These are phyloP conservation scores for Alcis repandata DNA, from an alignment of 2,888 invertebrate species.

Conservation along the genomic window DNA sequence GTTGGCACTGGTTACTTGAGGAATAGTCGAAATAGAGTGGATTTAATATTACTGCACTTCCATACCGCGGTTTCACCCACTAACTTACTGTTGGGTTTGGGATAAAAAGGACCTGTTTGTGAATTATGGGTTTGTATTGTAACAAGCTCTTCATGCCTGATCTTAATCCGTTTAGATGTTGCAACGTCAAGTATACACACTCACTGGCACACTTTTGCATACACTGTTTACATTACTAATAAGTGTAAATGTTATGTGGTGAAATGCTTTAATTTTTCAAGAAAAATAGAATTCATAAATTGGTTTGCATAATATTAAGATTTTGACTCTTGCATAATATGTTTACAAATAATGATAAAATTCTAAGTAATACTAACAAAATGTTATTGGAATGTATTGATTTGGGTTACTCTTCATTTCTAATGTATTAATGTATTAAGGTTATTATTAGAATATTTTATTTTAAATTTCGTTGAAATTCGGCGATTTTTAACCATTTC, in stretches of 20 bases:
- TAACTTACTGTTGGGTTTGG: too few relatives aligned
- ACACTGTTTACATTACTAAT: too few relatives aligned
- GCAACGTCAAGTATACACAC: too few relatives aligned
- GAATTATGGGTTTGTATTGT: too few relatives aligned
- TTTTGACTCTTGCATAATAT: neutral
- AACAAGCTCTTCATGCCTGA: too few relatives aligned
- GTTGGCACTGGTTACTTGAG: conserved; percentile 9
- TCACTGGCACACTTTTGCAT: too few relatives aligned
- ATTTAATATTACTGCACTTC: neutral
- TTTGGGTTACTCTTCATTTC: neutral
- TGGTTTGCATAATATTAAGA: neutral
- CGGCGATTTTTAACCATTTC: neutral
- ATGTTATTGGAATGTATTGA: neutral
- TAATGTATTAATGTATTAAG: conserved; percentile 1
- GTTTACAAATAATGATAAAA: neutral
- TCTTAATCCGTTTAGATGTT: too few relatives aligned
- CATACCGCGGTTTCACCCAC: too few relatives aligned
- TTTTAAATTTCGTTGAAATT: neutral
- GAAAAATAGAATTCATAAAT: neutral
- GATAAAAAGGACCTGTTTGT: too few relatives aligned
- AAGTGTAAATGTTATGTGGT: too few relatives aligned
- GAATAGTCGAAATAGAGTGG: conserved; percentile 11
- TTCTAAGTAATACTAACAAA: neutral
- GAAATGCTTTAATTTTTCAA: neutral
- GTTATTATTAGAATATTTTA: neutral